A percentile compares a stretch with the other conserved stretches of the same genome.
phyloP scores from a whole-genome alignment of 2,888 invertebrate species.

The Drosophila rellima region DNA sequence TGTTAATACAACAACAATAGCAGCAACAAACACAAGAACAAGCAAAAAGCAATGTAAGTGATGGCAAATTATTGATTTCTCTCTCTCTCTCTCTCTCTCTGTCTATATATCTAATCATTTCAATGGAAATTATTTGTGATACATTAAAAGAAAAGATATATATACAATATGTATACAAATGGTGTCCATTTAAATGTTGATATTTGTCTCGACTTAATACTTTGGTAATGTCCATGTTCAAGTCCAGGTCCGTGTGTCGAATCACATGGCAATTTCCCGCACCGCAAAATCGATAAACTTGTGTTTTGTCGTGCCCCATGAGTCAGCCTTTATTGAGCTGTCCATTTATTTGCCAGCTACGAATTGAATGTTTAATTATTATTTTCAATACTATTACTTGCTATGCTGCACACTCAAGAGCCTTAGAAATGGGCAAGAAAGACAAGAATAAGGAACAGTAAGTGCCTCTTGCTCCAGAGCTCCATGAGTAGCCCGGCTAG shows the following conservation, averaged over 20 bases:
- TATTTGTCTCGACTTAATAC: background rate
- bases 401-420: conserved; percentile 30
- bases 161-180: conserved; percentile 15
- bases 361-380: conserved; percentile 26
- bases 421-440: conserved; percentile 81
- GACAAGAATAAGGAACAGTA: conserved; percentile 84
- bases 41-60: conserved; percentile 70
- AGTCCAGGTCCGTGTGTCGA: conserved; percentile 20
- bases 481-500: conserved; percentile 59
- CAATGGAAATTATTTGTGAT: conserved; percentile 26
- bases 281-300: conserved; percentile 73
- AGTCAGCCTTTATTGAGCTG: conserved; percentile 50
- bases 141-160: conserved; percentile 29
- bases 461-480: conserved; percentile 58
- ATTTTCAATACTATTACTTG: conserved; percentile 34
- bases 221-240: conserved; percentile 1
- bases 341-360: background rate
- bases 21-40: conserved; percentile 36
- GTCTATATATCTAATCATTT: conserved; percentile 29
- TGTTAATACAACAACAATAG: conserved; percentile 46
- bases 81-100: conserved; percentile 49
- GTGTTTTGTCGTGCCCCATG: conserved; percentile 47
- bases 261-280: conserved; percentile 73
- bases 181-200: conserved; percentile 14
- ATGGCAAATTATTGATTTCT: conserved; percentile 69